phyloP scores from a whole-genome alignment of 2,888 invertebrate genomes.

The Amphipoea oculea region DNA sequence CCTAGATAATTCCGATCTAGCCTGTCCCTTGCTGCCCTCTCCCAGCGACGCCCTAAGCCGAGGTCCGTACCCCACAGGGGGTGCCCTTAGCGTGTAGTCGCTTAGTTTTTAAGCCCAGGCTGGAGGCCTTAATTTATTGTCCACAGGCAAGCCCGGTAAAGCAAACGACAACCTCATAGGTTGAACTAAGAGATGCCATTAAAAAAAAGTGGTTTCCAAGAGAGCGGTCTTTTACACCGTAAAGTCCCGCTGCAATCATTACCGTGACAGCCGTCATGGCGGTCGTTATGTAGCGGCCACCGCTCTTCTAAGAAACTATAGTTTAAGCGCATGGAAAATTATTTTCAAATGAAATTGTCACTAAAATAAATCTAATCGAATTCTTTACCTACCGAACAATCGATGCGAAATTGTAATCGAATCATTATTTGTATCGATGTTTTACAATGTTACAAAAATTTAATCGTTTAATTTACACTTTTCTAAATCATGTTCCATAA shows the following conservation, averaged over 20 bases:
- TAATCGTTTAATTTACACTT: neutral
- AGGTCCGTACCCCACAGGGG: too few species aligned
- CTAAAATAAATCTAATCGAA: neutral
- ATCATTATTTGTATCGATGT: neutral
- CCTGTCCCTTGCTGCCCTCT: too few species aligned
- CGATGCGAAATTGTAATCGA: neutral
- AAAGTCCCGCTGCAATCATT: neutral
- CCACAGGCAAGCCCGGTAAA: too few species aligned
- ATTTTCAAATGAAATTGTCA: neutral
- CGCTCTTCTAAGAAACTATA: neutral
- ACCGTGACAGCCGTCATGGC: neutral
- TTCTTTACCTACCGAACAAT: neutral
- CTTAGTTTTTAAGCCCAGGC: too few species aligned
- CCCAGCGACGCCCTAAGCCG: too few species aligned
- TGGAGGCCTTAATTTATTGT: too few species aligned
- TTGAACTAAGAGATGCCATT: too few species aligned
- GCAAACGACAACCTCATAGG: too few species aligned
- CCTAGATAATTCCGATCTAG: too few species aligned
- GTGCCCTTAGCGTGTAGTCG: too few species aligned
- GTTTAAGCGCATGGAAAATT: neutral
- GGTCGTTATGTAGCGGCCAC: neutral
- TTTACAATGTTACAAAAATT: constrained; percentile 13
- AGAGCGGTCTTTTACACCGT: neutral
- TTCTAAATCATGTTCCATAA: neutral
- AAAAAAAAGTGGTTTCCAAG: neutral